phyloP scores from a whole-genome alignment of 2,113 vertebrate species.

The Anser brachyrhynchus region DNA sequence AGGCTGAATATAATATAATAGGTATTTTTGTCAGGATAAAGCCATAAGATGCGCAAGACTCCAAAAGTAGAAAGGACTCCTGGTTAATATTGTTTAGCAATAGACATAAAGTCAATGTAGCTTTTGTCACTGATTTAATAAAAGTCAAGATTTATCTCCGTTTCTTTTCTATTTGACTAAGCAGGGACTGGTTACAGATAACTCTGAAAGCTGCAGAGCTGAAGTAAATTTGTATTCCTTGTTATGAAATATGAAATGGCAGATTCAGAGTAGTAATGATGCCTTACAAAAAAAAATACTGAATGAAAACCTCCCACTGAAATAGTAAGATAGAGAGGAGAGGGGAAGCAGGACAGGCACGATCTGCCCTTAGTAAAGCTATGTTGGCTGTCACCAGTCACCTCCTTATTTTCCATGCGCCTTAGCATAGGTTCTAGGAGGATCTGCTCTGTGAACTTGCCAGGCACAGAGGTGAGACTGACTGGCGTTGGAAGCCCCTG shows the following conservation, averaged over 20 bases:
- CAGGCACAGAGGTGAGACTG: too few relatives aligned
- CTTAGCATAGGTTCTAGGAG: too few relatives aligned
- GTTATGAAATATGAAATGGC: background rate
- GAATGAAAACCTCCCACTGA: background rate
- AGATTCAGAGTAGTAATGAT: background rate
- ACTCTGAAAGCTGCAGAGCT: background rate
- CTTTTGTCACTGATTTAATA: background rate
- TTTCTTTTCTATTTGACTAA: background rate
- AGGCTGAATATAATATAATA: background rate
- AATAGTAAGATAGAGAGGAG: background rate
- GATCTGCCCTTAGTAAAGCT: too few relatives aligned
- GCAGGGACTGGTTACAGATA: background rate
- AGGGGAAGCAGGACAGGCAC: background rate
- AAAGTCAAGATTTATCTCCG: background rate
- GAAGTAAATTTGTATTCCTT: background rate
- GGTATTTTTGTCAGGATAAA: background rate
- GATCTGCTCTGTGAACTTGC: too few relatives aligned
- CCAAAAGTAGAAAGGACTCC: background rate
- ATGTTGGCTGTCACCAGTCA: too few relatives aligned
- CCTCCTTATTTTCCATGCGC: too few relatives aligned
- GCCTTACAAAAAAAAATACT: background rate
- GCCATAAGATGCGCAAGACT: background rate
- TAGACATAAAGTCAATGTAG: background rate
- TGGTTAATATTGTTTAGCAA: background rate
- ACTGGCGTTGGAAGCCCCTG: background rate